Evolutionary conservation across 2,797 vertebrate genomes (phyloP).

Genomic region (Paedocypris micromegethes): DNA sequence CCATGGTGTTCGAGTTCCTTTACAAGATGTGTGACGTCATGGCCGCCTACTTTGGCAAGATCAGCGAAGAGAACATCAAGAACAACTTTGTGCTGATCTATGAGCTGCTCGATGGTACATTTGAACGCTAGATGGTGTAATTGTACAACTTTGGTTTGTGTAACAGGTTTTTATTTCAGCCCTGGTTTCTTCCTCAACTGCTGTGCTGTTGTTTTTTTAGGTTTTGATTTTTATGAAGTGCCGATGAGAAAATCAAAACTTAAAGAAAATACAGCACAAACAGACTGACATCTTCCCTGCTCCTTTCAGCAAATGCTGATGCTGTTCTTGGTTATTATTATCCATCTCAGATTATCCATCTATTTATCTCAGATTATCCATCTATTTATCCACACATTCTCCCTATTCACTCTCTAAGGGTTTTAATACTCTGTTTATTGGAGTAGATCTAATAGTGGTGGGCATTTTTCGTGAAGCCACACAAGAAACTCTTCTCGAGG

Average conservation of each 20-base stretch:
- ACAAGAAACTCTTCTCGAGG: too few relatives aligned
- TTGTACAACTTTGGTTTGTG: background rate
- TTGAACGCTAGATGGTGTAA: background rate
- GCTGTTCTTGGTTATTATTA: background rate
- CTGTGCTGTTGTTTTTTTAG: conserved; percentile 73
- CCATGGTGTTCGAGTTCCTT: conserved; percentile 99
- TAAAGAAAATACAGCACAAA: conserved; percentile 67
- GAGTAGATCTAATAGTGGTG: too few relatives aligned
- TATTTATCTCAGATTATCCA: too few relatives aligned
- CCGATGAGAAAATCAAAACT: conserved; percentile 69
- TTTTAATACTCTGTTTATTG: too few relatives aligned
- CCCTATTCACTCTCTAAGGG: too few relatives aligned
- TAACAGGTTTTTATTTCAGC: background rate
- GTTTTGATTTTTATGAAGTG: conserved; percentile 74
- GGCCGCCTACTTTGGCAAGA: conserved; percentile 98
- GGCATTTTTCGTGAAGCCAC: too few relatives aligned
- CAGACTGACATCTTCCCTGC: conserved; percentile 29
- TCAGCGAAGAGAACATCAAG: conserved; percentile 99
- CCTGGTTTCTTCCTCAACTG: conserved; percentile 33
- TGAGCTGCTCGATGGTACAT: conserved; percentile 92
- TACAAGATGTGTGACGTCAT: conserved; percentile 99
- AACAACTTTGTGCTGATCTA: conserved; percentile 99
- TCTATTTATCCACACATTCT: too few relatives aligned
- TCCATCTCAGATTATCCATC: too few relatives aligned
- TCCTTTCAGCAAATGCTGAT: background rate